Evolutionary conservation across 2,113 vertebrate genomes (phyloP), one percentile per base, ranked within the genome.

Genomic region (Acrocephalus kingi): DNA sequence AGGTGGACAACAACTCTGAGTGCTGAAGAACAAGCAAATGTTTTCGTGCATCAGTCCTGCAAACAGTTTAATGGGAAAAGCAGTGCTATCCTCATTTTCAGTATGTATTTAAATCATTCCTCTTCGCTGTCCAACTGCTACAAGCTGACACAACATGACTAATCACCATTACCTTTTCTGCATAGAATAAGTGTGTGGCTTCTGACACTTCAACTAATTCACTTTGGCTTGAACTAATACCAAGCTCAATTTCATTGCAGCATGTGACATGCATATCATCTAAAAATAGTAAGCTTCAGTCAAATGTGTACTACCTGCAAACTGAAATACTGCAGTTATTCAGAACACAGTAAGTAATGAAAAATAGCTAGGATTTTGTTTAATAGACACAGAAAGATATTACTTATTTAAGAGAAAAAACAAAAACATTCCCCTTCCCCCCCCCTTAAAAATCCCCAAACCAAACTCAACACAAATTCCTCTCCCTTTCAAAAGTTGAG

Each of bases 31-130:
- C 51, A 35, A 61, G 43, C 9, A 54, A 55, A 61, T 48, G 33
- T 21, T 85, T 89, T 62, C 37, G 55, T 54, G 56, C 69, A 49
- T 54, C 67, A 49, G 16, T 72, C 55, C 46, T 55, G 25, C 58
- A 81, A 59, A 35, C 46, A 55, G 18, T 39, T 92, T 67, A 89
- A 92, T 67, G n/a, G 84, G 52, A 27, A 76, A 84, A 91, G 58
- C 27, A 84, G 5, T 5, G 14, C 10, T 74, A 71, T 83, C 82
- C 89, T 94, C 46, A 27, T 94, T 91, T 93, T 46, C 68, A 91
- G 22, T 5, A 2, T 10, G 13, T 28, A 62, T 92, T 90, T 52
- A 79, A 90, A 85, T 49, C 15, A 48, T 46, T 84, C 20, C 41
- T 67, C 63, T 55, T 54, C 67, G 62, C 79, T 82, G 19, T 78